Conservation (phyloP, 2,888 invertebrate genomes). For the Liopterus haemorrhoidalis region DNA sequence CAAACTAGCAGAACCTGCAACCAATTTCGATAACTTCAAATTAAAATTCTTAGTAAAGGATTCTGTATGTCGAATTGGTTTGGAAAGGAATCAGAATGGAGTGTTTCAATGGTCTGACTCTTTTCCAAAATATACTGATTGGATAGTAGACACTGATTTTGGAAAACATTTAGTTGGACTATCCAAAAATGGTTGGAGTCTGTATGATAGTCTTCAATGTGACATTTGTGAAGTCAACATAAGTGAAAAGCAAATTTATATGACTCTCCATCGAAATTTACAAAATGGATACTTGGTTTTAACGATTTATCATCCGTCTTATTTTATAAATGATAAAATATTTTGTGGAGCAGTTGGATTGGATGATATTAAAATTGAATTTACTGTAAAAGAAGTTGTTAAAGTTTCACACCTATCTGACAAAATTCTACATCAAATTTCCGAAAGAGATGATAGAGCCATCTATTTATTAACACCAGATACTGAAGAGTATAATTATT, state of each 20-base stretch:
- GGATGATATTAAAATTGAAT: not conserved
- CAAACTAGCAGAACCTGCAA: slow-evolving; percentile 23
- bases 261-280: slow-evolving; percentile 50
- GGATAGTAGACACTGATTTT: slow-evolving; percentile 1
- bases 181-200: slow-evolving; percentile 2
- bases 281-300: slow-evolving; percentile 44
- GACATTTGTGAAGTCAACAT: slow-evolving; percentile 6
- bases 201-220: not conserved
- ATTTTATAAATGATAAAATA: not conserved
- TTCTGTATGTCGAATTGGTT: slow-evolving; percentile 26
- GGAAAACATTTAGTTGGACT: not conserved
- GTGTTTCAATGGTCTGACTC: slow-evolving; percentile 21
- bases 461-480: slow-evolving; percentile 32
- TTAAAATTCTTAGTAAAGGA: slow-evolving; percentile 26
- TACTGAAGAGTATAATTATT: slow-evolving; percentile 39
- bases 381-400: not conserved
- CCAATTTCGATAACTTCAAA: slow-evolving; percentile 8
- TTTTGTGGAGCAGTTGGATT: not conserved
- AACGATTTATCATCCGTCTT: slow-evolving; percentile 55
- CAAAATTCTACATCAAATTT: no score
- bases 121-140: slow-evolving; percentile 10
- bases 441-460: slow-evolving; percentile 5
- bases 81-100: slow-evolving; percentile 26
- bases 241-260: slow-evolving; percentile 52
- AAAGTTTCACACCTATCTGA: slow-evolving; percentile 12